These are phyloP conservation scores for Polyergus mexicanus DNA, from an alignment of 1,140 invertebrate genomes.

Conservation along the genomic window DNA sequence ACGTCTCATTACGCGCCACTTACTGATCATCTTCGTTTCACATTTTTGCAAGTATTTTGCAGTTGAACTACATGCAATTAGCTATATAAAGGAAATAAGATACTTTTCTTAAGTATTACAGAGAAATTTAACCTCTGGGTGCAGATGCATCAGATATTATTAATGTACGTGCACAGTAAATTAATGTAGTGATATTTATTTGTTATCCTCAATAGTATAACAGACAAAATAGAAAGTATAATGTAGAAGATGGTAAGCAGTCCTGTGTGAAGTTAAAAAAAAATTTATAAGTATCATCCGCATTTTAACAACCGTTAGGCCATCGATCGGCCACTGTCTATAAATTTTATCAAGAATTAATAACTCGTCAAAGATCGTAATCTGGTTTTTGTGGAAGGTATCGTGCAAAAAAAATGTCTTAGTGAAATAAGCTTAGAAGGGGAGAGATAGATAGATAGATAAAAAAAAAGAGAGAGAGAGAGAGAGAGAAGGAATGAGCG, in stretches of 20 bases:
- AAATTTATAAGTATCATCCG: not conserved
- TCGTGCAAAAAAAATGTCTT: conserved; percentile 17
- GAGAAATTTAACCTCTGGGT: not conserved
- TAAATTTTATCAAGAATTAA: conserved; percentile 40
- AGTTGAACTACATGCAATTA: not conserved
- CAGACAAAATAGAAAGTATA: not conserved
- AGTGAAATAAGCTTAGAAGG: not conserved
- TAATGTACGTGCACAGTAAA: not conserved
- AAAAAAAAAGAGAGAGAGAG: not conserved
- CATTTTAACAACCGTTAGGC: conserved; percentile 26
- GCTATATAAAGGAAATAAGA: not conserved
- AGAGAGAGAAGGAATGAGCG: not conserved
- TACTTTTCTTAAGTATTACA: not conserved
- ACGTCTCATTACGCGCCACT: not conserved
- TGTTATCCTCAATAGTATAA: not conserved
- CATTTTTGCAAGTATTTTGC: no score
- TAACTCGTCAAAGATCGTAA: not conserved
- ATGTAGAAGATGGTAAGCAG: not conserved
- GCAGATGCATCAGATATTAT: not conserved
- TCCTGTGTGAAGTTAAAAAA: no score
- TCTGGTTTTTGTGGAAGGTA: conserved; percentile 1
- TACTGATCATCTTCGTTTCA: not conserved
- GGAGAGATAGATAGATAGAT: no score
- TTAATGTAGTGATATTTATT: not conserved
- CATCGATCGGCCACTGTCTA: not conserved